These are phyloP conservation scores for Cotesia typhae DNA, from an alignment of 1,140 invertebrate genomes.

Conservation along the genomic window DNA sequence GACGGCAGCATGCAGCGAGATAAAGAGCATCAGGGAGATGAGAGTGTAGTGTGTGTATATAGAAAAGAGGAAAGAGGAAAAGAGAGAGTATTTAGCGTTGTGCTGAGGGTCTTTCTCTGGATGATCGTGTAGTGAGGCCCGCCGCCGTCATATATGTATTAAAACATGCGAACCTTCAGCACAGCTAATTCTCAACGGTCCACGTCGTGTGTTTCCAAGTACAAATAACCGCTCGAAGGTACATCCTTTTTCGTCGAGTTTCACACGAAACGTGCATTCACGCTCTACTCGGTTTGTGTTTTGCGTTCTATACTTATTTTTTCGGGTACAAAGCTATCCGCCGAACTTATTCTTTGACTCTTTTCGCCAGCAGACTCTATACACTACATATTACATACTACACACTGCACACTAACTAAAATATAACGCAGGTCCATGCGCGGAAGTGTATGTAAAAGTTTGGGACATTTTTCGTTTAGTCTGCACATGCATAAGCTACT, in stretches of 20 bases:
- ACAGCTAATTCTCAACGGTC: conserved; percentile 43
- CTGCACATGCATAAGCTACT: conserved; percentile 8
- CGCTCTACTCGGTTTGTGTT: conserved; percentile 36
- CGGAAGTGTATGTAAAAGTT: conserved; percentile 14
- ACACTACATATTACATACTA: conserved; percentile 1
- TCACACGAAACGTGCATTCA: conserved; percentile 36
- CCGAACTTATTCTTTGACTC: conserved; percentile 36
- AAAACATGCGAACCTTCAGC: conserved; percentile 34
- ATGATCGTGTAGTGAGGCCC: too few relatives aligned
- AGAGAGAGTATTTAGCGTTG: background rate
- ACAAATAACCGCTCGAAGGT: conserved; percentile 44
- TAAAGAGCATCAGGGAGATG: too few relatives aligned
- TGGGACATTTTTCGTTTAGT: conserved; percentile 19
- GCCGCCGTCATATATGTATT: conserved; percentile 8
- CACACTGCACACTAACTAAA: too few relatives aligned
- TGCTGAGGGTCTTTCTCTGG: too few relatives aligned
- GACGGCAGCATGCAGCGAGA: too few relatives aligned
- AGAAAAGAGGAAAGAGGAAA: background rate
- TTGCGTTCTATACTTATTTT: conserved; percentile 30
- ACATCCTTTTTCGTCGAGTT: conserved; percentile 33
- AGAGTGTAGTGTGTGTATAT: too few relatives aligned
- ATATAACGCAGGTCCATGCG: too few relatives aligned
- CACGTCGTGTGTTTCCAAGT: conserved; percentile 47
- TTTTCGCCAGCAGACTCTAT: conserved; percentile 23
- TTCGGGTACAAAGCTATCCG: conserved; percentile 30